These are phyloP conservation scores for Malurus splendens DNA, from an alignment of 2,797 vertebrate species.

Conservation along the genomic window DNA sequence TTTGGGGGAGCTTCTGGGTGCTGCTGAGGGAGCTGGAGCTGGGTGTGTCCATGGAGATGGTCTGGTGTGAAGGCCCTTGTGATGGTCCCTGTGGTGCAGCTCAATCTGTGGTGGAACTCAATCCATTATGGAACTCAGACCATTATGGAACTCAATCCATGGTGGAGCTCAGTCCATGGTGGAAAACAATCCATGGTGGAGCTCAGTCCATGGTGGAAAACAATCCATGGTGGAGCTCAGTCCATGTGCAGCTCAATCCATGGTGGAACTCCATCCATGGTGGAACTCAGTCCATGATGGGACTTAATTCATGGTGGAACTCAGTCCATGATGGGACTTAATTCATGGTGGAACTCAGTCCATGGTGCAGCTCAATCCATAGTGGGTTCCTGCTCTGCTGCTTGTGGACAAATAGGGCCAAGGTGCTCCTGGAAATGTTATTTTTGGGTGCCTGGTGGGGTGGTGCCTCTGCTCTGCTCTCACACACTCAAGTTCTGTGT, in stretches of 20 bases:
- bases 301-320: not conserved
- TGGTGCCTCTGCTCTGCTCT: not conserved
- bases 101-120: not conserved
- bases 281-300: accelerated
- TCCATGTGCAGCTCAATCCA: not conserved
- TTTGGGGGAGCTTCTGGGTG: not conserved
- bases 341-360: accelerated
- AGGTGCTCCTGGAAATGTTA: not conserved
- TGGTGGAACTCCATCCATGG: accelerated
- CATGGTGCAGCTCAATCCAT: accelerated
- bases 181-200: accelerated
- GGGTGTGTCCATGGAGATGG: not conserved
- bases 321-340: accelerated
- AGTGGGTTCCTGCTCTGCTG: not conserved
- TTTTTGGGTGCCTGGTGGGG: not conserved
- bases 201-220: too few relatives aligned
- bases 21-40: not conserved
- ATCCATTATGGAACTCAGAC: accelerated
- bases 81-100: accelerated
- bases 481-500: not conserved
- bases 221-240: too few relatives aligned
- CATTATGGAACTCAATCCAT: accelerated
- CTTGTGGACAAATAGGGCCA: not conserved
- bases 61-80: accelerated
- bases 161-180: accelerated